phyloP scores from a whole-genome alignment of 2,113 vertebrate genomes.

The Sakesphorus luctuosus region DNA sequence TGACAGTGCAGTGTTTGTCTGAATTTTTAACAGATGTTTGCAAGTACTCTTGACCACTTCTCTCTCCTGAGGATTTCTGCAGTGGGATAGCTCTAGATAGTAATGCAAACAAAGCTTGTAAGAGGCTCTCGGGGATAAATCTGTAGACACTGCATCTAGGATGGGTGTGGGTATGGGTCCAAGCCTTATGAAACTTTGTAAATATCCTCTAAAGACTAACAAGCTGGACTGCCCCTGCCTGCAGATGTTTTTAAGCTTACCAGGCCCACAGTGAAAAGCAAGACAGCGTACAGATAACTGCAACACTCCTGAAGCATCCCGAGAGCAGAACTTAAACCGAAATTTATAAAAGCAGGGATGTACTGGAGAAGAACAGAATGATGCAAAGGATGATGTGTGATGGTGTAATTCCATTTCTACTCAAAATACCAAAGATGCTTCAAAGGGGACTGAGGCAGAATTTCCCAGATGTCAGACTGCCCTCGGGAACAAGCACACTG shows the following conservation, averaged over 20 bases:
- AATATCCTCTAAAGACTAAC: constrained; percentile 63
- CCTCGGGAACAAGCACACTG: not conserved
- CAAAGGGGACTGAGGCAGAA: not conserved
- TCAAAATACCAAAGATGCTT: not conserved
- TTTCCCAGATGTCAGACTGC: constrained; percentile 53
- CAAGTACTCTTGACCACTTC: constrained; percentile 59
- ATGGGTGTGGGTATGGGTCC: constrained; percentile 68
- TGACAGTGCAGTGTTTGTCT: constrained; percentile 54
- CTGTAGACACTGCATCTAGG: constrained; percentile 54
- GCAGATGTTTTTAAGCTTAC: constrained; percentile 70
- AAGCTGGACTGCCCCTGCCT: constrained; percentile 58
- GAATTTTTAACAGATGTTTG: constrained; percentile 72
- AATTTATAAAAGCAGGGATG: not conserved
- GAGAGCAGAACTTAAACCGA: not conserved
- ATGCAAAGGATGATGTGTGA: not conserved
- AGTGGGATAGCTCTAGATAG: constrained; percentile 65
- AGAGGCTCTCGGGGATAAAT: constrained; percentile 54
- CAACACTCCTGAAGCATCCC: not conserved
- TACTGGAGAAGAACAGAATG: not conserved
- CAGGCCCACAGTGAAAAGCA: constrained; percentile 5
- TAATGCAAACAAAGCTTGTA: constrained; percentile 57
- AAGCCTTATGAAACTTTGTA: constrained; percentile 68
- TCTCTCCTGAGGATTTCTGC: constrained; percentile 65
- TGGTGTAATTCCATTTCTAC: not conserved
- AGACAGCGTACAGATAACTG: constrained; percentile 28